Conservation (phyloP, 2,888 invertebrate genomes). For the Hypomecis atomaria region DNA sequence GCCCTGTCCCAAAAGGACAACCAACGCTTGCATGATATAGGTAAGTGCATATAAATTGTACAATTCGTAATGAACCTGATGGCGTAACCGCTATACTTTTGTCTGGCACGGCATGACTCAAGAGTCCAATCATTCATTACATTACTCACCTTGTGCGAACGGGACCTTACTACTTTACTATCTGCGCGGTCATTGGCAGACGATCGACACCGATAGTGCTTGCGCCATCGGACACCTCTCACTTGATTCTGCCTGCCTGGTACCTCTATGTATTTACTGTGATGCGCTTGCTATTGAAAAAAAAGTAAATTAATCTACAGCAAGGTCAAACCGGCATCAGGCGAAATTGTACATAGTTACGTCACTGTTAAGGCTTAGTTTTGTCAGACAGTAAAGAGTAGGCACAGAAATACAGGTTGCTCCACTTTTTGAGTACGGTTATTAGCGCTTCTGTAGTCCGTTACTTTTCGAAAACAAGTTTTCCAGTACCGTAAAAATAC, state of each 20-base stretch:
- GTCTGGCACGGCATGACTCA: slow-evolving; percentile 15
- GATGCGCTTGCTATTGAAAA: slow-evolving; percentile 76
- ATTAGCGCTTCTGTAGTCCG: slow-evolving; percentile 24
- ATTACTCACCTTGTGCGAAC: slow-evolving; percentile 29
- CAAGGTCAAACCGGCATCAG: slow-evolving; percentile 46
- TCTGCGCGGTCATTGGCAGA: slow-evolving; percentile 51
- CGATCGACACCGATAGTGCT: slow-evolving; percentile 47
- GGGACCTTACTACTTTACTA: slow-evolving; percentile 19
- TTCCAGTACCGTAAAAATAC: slow-evolving; percentile 32
- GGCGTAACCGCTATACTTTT: slow-evolving; percentile 26
- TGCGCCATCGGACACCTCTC: slow-evolving; percentile 58
- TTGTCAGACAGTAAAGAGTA: slow-evolving; percentile 19
- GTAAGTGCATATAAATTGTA: slow-evolving; percentile 61
- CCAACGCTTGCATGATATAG: slow-evolving; percentile 83
- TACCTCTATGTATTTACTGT: slow-evolving; percentile 79
- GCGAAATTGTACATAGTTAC: slow-evolving; percentile 37
- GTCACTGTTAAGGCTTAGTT: slow-evolving; percentile 36
- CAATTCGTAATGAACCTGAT: slow-evolving; percentile 20
- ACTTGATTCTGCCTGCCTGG: slow-evolving; percentile 68
- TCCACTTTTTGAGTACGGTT: slow-evolving; percentile 44
- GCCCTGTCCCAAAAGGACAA: slow-evolving; percentile 85
- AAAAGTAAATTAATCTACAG: slow-evolving; percentile 63
- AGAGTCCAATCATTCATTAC: slow-evolving; percentile 31
- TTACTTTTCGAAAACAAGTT: slow-evolving; percentile 27
- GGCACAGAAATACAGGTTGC: slow-evolving; percentile 54